Evolutionary conservation across 2,888 invertebrate genomes (phyloP), one percentile per base, ranked within the genome.

Genomic region (Trichopoda pennipes): DNA sequence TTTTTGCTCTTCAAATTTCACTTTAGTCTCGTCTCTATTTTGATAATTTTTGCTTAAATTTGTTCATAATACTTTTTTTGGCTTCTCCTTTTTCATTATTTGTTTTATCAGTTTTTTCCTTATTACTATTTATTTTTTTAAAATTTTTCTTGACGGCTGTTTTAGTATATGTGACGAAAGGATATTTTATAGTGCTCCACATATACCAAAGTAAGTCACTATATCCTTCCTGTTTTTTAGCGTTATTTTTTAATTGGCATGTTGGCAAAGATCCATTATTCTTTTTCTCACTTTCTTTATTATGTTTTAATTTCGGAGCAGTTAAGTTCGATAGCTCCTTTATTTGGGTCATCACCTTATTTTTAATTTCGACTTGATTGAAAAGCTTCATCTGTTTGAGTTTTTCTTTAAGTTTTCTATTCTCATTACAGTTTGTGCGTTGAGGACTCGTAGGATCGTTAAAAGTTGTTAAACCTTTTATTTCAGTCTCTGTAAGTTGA

Each of bases 161-260:
- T 53, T 14, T 14, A 3, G 55, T 4, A 47, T n/a, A 32, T 6
- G 63, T 16, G 12, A 23, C 51, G 47, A 77, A 63, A 14, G 38
- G 63, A 70, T 77, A 38, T 69, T 55, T 61, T 17, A 69, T 21
- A 17, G 44, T 16, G 35, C 42, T 60, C 60, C 69, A 61, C 17
- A 77, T 35, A 16, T 32, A 21, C 1, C 32, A 1, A 35, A 77
- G 49, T 7, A 55, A 21, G 1, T 61, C 21, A 4, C 3, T 6
- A 56, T 14, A 19, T 42, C 42, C 68, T 60, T 49, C 58, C 38
- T 19, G 35, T 12, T 38, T 23, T n/a, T 64, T 49, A 1, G 10
- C 16, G 17, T 47, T 55, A 12, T 21, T 23, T 8, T 23, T 55
- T 3, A n/a, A 7, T 55, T 28, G 12, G 28, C 28, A 4, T 4